Conservation (phyloP, 2,113 vertebrate species). For the Brachypodius melanocephalos region DNA sequence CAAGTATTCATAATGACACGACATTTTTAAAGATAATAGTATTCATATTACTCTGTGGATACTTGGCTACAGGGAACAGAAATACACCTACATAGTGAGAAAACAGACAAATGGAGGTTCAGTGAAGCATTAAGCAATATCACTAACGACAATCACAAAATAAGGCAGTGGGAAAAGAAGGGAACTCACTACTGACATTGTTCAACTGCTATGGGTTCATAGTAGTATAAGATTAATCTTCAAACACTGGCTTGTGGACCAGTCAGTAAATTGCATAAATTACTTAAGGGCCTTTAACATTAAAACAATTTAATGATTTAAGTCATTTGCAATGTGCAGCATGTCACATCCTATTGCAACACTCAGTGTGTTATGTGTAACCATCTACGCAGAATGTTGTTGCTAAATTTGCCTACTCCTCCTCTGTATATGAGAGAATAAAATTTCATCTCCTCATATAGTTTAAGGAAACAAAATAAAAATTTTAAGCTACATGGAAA, state of each 20-base stretch:
- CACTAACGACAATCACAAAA: neutral
- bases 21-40: neutral
- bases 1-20: neutral
- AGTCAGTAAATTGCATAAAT: neutral
- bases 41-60: neutral
- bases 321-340: neutral
- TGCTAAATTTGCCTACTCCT: neutral
- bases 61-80: neutral
- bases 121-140: neutral
- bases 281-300: neutral
- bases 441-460: neutral
- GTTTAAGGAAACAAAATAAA: neutral
- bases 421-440: neutral
- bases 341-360: neutral
- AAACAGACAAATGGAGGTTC: neutral
- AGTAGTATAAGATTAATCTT: neutral
- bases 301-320: neutral
- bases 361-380: neutral
- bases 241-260: neutral
- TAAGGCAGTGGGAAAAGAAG: neutral
- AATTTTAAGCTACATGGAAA: neutral
- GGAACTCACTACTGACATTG: neutral
- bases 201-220: neutral
- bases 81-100: neutral
- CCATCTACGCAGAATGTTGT: neutral